Evolutionary conservation across 2,888 invertebrate genomes (phyloP), one percentile per base, ranked within the genome.

Genomic region (Tetragnatha montana): DNA sequence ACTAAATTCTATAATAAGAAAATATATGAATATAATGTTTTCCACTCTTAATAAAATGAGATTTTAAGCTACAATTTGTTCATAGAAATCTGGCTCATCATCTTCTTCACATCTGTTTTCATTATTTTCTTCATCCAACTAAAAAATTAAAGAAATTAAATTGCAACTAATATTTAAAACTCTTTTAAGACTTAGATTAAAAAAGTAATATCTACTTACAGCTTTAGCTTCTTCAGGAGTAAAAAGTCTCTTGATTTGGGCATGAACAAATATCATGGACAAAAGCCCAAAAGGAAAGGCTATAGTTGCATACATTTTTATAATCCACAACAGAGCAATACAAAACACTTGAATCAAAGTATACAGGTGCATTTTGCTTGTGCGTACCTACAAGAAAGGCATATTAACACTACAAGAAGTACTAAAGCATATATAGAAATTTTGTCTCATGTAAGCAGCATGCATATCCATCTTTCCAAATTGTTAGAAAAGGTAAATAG

Each of bases 261-360:
- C 93, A 91, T 98, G 94, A 89, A 98, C 94, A 14, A 98, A 98
- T 92, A 98, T 96, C 96, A 98, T 96, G 91, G 98, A 94, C 91
- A 98, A 96, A 80, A 99, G 95, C 94, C 98, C 97, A 94, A 99
- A 98, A 4, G 99, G 99, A 93, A 99, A 96, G 19, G 97, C 97
- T 89, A 99, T 95, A 0, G 98, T 98, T 91, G 97, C 96, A 82
- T 95, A 95, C 4, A 98, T 97, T 94, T 99, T 99, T 22, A 99
- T 97, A 12, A 95, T 95, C 96, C 98, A 98, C 85, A 99, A 94
- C 35, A 97, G 92, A 0, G 95, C 95, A 92, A 99, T 95, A 92
- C 97, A 96, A 3, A 95, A 93, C 86, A 97, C 94, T 94, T 99
- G 99, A 91, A 98, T 95, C 74, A 96, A 93, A 0, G 99, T 99